These are phyloP conservation scores for Lottia scabra DNA, from an alignment of 2,888 invertebrate genomes.

Conservation along the genomic window DNA sequence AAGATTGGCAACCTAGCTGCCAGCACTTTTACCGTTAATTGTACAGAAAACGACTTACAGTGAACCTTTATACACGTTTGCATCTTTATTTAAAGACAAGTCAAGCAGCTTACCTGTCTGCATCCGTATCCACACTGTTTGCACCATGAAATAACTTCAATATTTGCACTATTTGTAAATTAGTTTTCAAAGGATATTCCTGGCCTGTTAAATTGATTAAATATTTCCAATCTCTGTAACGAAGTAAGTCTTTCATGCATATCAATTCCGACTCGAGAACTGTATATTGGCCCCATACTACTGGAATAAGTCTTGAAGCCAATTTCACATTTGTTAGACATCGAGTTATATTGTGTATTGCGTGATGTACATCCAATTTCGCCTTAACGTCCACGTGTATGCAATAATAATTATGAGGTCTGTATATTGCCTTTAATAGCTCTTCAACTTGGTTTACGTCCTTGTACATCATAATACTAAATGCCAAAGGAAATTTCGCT, in stretches of 20 bases:
- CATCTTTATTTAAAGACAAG: too few species aligned
- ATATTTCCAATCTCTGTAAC: constrained; percentile 12
- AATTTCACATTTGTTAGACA: constrained; percentile 8
- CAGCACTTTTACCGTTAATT: too few species aligned
- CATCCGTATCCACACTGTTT: constrained; percentile 9
- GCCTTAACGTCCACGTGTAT: constrained; percentile 6
- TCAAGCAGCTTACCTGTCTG: not conserved
- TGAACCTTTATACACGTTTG: too few species aligned
- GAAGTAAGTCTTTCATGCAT: constrained; percentile 12
- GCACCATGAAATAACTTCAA: constrained; percentile 9
- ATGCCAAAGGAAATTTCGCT: constrained; percentile 21
- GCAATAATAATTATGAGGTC: constrained; percentile 15
- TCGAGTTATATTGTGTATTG: not conserved
- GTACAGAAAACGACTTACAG: too few species aligned
- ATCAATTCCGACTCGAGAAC: constrained; percentile 12
- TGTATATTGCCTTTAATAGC: constrained; percentile 12
- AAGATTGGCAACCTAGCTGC: too few species aligned
- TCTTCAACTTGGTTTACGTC: constrained; percentile 18
- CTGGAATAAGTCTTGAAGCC: not conserved
- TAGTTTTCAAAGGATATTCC: constrained; percentile 14
- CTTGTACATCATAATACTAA: constrained; percentile 20
- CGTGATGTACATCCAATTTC: not conserved
- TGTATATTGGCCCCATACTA: constrained; percentile 6
- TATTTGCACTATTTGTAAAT: constrained; percentile 10
- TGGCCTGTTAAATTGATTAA: constrained; percentile 15